Percentiles rank a stretch among this genome's conserved stretches.
Evolutionary conservation across 2,888 invertebrate genomes (phyloP).

Genomic region (Miltochrista miniata): DNA sequence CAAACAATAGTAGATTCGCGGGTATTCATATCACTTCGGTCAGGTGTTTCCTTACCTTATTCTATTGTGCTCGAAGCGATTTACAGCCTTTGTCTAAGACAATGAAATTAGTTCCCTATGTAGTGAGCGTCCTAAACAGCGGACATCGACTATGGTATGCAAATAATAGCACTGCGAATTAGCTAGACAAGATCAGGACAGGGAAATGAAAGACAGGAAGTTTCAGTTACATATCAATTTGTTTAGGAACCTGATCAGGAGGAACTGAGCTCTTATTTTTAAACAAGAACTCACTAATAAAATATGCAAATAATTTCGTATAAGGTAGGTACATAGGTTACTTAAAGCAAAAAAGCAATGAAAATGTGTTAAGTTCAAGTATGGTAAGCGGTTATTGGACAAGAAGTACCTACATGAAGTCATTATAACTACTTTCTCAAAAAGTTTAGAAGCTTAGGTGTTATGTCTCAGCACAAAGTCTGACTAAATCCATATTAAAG

Average conservation of each 20-base stretch:
- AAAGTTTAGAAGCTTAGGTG: no score
- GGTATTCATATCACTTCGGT: not conserved
- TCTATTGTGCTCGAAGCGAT: slow-evolving; percentile 28
- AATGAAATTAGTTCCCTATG: slow-evolving; percentile 19
- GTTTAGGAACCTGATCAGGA: not conserved
- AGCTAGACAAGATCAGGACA: slow-evolving; percentile 3
- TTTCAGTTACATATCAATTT: not conserved
- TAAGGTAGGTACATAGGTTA: no score
- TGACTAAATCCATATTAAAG: no score
- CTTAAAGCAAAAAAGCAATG: no score
- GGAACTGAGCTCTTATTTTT: not conserved
- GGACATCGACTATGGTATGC: slow-evolving; percentile 27
- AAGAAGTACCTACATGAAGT: no score
- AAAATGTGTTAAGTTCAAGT: no score
- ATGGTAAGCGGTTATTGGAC: no score
- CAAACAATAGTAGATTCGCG: not conserved
- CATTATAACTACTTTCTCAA: no score
- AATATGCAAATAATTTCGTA: no score
- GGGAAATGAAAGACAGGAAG: slow-evolving; percentile 1
- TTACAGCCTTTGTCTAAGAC: slow-evolving; percentile 21
- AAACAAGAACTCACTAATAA: no score
- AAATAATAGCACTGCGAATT: slow-evolving; percentile 29
- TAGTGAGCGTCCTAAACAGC: slow-evolving; percentile 19
- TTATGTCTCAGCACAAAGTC: no score
- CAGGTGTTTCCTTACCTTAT: not conserved